A percentile compares a stretch with the other conserved stretches of the same genome.
Evolutionary conservation across 2,888 invertebrate species (phyloP).

Genomic region (Pherbina coryleti): DNA sequence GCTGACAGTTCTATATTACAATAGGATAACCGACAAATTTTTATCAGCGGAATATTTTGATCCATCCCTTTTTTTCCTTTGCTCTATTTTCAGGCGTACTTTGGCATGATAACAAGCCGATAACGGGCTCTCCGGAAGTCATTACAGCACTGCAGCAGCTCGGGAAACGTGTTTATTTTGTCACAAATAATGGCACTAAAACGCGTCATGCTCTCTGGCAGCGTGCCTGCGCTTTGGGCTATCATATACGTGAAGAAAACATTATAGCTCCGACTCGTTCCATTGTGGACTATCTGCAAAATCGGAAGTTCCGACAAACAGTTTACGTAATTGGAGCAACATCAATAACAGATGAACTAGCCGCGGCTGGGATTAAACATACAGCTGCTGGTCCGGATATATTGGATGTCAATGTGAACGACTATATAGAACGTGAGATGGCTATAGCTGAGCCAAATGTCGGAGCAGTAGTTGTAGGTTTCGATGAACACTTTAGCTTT

Average conservation of each 20-base stretch:
- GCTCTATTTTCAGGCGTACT: constrained; percentile 75
- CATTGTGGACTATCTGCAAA: constrained; percentile 82
- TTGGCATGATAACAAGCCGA: constrained; percentile 80
- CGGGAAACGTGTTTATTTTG: constrained; percentile 86
- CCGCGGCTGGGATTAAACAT: constrained; percentile 79
- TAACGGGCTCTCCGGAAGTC: constrained; percentile 78
- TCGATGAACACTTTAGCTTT: constrained; percentile 92
- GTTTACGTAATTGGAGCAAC: constrained; percentile 86
- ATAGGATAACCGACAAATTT: too few species aligned
- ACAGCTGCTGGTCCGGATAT: constrained; percentile 81
- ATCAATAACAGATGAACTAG: constrained; percentile 86
- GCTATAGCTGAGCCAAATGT: constrained; percentile 78
- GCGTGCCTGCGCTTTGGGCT: constrained; percentile 81
- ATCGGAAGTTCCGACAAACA: constrained; percentile 77
- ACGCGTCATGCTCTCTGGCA: constrained; percentile 80
- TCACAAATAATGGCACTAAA: constrained; percentile 92
- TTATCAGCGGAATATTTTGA: too few species aligned
- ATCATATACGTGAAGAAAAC: constrained; percentile 78
- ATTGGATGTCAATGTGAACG: constrained; percentile 70
- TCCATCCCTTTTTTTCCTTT: too few species aligned
- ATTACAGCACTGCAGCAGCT: constrained; percentile 77
- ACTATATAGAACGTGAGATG: constrained; percentile 72
- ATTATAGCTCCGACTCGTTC: constrained; percentile 84
- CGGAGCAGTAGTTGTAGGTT: constrained; percentile 94
- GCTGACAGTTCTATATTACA: too few species aligned